A percentile compares a stretch with the other conserved stretches of the same genome.
Conservation (phyloP, 2,113 vertebrate species). For the Phalacrocorax aristotelis region DNA sequence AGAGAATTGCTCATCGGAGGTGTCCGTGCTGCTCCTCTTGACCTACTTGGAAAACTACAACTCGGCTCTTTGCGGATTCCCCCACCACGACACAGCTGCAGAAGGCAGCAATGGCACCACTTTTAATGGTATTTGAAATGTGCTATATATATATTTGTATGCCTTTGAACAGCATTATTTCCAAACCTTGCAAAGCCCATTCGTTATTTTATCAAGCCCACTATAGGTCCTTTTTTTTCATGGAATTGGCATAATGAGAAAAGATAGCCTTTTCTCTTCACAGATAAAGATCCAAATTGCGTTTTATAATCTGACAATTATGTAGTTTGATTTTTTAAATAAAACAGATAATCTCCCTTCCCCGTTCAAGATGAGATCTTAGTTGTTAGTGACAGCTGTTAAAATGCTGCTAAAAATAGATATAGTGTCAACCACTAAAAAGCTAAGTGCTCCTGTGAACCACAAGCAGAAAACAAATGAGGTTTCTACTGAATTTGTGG, state of each 20-base stretch:
- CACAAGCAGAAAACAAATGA: constrained; percentile 66
- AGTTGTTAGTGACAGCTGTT: constrained; percentile 77
- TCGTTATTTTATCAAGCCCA: neutral
- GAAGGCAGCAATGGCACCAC: neutral
- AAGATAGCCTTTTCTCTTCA: constrained; percentile 5
- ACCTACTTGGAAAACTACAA: constrained; percentile 68
- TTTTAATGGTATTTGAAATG: neutral
- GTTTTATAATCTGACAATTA: constrained; percentile 56
- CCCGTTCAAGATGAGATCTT: constrained; percentile 66
- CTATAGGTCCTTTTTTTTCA: neutral
- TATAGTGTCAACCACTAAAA: constrained; percentile 65
- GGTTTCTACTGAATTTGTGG: constrained; percentile 47
- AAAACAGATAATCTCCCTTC: constrained; percentile 57
- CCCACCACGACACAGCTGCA: constrained; percentile 2
- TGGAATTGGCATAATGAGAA: constrained; percentile 2
- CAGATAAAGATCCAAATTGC: constrained; percentile 46
- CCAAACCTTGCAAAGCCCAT: neutral
- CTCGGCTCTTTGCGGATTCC: neutral
- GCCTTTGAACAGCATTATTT: neutral
- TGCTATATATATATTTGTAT: neutral
- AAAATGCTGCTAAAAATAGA: constrained; percentile 78
- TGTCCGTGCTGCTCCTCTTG: constrained; percentile 45
- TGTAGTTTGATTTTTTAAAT: constrained; percentile 28
- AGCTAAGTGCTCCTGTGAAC: constrained; percentile 66
- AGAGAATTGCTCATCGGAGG: constrained; percentile 17